Evolutionary conservation across 2,888 invertebrate genomes (phyloP), one percentile per base, ranked within the genome.

Genomic region (Cephus pygmeus): DNA sequence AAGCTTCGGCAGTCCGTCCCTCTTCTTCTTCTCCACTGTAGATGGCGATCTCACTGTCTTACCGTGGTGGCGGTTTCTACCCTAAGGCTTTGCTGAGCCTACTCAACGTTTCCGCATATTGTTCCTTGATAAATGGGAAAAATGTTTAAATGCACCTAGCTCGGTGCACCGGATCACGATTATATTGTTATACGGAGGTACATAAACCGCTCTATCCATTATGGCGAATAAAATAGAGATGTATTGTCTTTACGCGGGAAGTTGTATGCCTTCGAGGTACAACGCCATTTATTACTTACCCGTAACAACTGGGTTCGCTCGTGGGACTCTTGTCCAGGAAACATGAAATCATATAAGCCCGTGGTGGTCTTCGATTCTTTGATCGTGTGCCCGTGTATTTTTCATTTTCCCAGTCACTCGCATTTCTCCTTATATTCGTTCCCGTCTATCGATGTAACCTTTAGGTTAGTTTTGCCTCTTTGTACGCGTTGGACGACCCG

Each of bases 201-300:
- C 83, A 79, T 73, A 75, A 69, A 80, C 77, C 82, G 82, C 82
- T 83, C 81, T 80, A 82, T 84, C 83, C 81, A 82, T 84, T 83
- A 83, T 73, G 75, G 76, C 79, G 86, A 86, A 87, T 88, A 88
- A 88, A 87, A 88, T 88, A 88, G 86, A 88, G 88, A 88, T 84
- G 88, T 88, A 86, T 87, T 88, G 86, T 86, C 86, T 86, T 86
- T 85, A 81, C 84, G 86, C 82, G 83, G 85, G 84, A 83, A 87
- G 87, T 85, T 85, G 86, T 83, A 84, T 79, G 82, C 79, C 82
- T 78, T 76, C 78, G 71, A 82, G 82, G 81, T 79, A 82, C 80
- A 82, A 56, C 76, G 83, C 79, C 85, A 85, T 87, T 87, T 87
- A 87, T 84, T 82, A 82, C 87, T 77, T 40, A 74, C 35, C 36